A percentile compares a stretch with the other conserved stretches of the same genome.
phyloP scores from a whole-genome alignment of 2,888 invertebrate genomes.

The Pegoplata infirma region DNA sequence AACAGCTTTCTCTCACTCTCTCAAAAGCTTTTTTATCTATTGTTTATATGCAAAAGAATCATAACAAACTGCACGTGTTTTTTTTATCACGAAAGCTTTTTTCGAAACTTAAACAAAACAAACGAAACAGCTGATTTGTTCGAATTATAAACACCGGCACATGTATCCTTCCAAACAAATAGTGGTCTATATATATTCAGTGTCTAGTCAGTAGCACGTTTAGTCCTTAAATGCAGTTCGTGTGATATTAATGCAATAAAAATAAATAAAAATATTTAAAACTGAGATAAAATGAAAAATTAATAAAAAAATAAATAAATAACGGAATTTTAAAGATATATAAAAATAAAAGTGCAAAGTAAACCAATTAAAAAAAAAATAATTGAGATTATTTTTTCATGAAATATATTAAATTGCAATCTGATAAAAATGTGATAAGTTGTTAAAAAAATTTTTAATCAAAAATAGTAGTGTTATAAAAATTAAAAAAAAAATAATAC shows the following conservation, averaged over 20 bases:
- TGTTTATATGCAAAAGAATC: conserved; percentile 5
- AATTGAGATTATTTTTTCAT: too few relatives aligned
- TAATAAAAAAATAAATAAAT: not conserved
- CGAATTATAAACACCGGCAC: conserved; percentile 2
- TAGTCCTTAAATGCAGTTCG: not conserved
- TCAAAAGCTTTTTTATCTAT: conserved; percentile 27
- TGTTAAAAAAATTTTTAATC: too few relatives aligned
- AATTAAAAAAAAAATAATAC: too few relatives aligned
- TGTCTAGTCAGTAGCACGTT: not conserved
- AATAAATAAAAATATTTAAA: not conserved
- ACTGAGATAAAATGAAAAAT: not conserved
- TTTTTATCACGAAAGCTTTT: conserved; percentile 1
- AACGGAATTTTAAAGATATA: too few relatives aligned
- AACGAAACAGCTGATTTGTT: conserved; percentile 24
- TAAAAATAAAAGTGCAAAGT: not conserved
- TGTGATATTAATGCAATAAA: not conserved
- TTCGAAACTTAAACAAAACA: conserved; percentile 3
- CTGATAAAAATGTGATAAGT: too few relatives aligned
- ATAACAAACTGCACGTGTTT: conserved; percentile 26
- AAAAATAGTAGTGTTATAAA: too few relatives aligned
- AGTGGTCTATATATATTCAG: conserved; percentile 15
- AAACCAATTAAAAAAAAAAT: too few relatives aligned
- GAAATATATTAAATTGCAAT: too few relatives aligned
- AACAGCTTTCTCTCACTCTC: not conserved
- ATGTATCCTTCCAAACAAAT: not conserved